A percentile compares a stretch with the other conserved stretches of the same genome.
phyloP scores from a whole-genome alignment of 2,797 vertebrate species.

The Etheostoma perlongum region DNA sequence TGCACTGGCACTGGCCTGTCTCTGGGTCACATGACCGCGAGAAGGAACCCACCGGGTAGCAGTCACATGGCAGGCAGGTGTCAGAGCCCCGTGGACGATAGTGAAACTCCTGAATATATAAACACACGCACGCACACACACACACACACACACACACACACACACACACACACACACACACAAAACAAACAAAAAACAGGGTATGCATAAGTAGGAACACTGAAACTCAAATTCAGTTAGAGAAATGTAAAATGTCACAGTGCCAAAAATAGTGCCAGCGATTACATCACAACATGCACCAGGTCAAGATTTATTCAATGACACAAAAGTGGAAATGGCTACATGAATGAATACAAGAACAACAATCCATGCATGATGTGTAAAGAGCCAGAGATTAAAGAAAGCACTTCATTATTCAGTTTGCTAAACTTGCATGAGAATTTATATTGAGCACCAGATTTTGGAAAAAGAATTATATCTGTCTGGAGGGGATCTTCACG shows the following conservation, averaged over 20 bases:
- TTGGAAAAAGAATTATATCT: background rate
- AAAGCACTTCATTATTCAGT: background rate
- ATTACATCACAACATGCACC: conserved; percentile 22
- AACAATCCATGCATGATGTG: background rate
- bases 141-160: conserved; percentile 26
- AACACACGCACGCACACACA: conserved; percentile 26
- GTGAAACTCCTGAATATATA: conserved; percentile 91
- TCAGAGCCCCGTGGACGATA: conserved; percentile 90
- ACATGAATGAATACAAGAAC: background rate
- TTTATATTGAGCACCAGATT: background rate
- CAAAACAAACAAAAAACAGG: conserved; percentile 7
- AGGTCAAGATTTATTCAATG: background rate
- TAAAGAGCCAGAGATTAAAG: background rate
- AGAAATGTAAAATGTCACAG: conserved; percentile 13
- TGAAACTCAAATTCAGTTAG: background rate
- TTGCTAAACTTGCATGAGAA: conserved; percentile 1
- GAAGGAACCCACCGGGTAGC: conserved; percentile 96
- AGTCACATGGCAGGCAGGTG: conserved; percentile 94
- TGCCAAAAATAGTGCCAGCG: conserved; percentile 16
- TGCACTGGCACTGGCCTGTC: conserved; percentile 93
- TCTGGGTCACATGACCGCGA: conserved; percentile 94
- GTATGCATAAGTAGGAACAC: conserved; percentile 8
- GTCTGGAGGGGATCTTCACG: background rate
- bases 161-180: background rate
- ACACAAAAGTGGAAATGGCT: background rate